Conservation (phyloP, 2,797 vertebrate species). For the Alfaro cultratus region DNA sequence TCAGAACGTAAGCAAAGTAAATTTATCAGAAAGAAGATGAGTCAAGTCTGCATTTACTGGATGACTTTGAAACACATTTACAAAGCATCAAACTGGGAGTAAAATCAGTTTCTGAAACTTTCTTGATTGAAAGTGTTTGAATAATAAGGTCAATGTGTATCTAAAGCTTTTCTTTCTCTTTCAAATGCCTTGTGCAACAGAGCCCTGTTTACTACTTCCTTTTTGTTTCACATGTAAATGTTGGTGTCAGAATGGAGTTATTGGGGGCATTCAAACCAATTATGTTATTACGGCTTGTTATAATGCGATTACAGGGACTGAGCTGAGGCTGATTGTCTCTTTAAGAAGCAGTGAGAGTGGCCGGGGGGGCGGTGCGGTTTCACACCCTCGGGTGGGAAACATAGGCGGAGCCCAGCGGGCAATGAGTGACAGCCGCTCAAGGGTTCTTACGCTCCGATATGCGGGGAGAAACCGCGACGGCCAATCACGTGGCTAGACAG, state of each 20-base stretch:
- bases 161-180: conserved; percentile 1
- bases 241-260: conserved; percentile 29
- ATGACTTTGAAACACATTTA: neutral
- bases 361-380: conserved; percentile 76
- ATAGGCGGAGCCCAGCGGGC: conserved; percentile 67
- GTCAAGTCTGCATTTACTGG: neutral
- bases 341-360: conserved; percentile 81
- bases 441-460: conserved; percentile 40
- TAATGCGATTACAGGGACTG: conserved; percentile 73
- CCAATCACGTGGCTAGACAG: conserved; percentile 66
- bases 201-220: conserved; percentile 11
- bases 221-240: conserved; percentile 29
- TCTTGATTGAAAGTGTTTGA: neutral
- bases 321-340: conserved; percentile 65
- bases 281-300: conserved; percentile 73
- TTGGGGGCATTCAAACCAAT: conserved; percentile 57
- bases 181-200: neutral
- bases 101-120: neutral
- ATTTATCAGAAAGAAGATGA: neutral
- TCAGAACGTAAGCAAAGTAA: neutral
- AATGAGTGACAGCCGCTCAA: conserved; percentile 77
- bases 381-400: conserved; percentile 92
- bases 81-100: neutral
- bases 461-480: conserved; percentile 18
- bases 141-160: neutral